Evolutionary conservation across 1,140 invertebrate genomes (phyloP), one percentile per base, ranked within the genome.

Genomic region (Solenopsis fugax): DNA sequence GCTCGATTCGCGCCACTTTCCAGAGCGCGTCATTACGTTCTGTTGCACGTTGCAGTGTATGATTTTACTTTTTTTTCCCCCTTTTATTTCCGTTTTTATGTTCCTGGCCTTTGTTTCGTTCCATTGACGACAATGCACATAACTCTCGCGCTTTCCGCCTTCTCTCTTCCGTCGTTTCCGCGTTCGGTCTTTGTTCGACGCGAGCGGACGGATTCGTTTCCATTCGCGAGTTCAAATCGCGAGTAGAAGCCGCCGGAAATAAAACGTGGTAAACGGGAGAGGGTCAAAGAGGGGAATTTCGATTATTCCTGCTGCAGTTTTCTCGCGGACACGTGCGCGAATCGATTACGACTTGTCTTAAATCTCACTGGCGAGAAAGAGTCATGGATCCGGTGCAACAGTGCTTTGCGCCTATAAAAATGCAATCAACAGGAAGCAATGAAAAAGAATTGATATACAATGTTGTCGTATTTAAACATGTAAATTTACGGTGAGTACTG

Each of bases 81-180:
- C 34, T 90, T 81, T 78, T 89, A 34, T 77, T 72, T 73, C 75
- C 65, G 62, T 54, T 54, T 87, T 80, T 71, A 6, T 48, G 76
- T 67, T 81, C 45, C 84, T 34, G 24, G 60, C 24, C 62, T 80
- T 86, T 86, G 65, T 81, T 81, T 56, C 78, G 48, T 81, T 6
- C 78, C 50, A 81, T 58, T 67, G 37, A 75, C 73, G 77, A 64
- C 37, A 78, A 86, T 69, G 89, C 85, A 75, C 84, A 54, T 86
- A 91, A 88, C 71, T 85, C 81, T 21, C 56, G 29, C 29, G 45
- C 54, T 64, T 64, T 85, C 81, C 71, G 81, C 41, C 62, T 41
- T 73, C 71, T 52, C 81, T 18, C 81, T 85, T 76, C 56, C 72
- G 41, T 62, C 71, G 78, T 71, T 81, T 54, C 75, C 52, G 64